These are phyloP conservation scores for Uropsilus gracilis DNA, from an alignment of 2,113 vertebrate species.

Conservation along the genomic window DNA sequence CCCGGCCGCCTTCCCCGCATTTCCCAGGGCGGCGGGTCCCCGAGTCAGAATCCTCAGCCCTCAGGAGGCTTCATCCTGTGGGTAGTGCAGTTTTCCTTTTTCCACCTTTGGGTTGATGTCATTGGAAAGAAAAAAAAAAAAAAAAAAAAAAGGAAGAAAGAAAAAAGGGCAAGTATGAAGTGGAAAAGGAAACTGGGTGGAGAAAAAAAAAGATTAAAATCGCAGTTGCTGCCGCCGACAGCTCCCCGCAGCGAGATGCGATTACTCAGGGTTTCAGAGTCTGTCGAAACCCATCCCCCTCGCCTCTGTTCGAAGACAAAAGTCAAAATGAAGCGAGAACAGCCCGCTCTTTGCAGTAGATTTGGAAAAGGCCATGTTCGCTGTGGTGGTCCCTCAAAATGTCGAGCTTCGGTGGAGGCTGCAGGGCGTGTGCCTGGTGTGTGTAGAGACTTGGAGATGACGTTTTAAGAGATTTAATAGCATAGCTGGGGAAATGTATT, in stretches of 20 bases:
- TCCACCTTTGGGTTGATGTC: constrained; percentile 45
- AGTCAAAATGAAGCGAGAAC: constrained; percentile 4
- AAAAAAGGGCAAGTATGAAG: neutral
- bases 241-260: constrained; percentile 26
- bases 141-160: neutral
- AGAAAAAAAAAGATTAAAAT: constrained; percentile 44
- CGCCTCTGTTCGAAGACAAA: constrained; percentile 12
- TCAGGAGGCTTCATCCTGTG: neutral
- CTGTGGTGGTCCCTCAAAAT: neutral
- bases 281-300: neutral
- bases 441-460: constrained; percentile 29
- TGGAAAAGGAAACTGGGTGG: constrained; percentile 52
- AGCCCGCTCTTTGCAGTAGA: neutral
- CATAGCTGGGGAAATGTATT: constrained; percentile 33
- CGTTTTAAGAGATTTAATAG: constrained; percentile 44
- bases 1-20: neutral
- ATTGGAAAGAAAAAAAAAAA: neutral
- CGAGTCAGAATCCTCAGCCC: neutral
- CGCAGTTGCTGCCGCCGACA: neutral
- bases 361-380: neutral
- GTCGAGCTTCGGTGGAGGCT: neutral
- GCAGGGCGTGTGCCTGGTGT: constrained; percentile 60
- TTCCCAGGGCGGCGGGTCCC: neutral
- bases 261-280: constrained; percentile 62
- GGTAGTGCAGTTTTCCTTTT: neutral